Conservation (phyloP, 2,888 invertebrate species). For the Lochmaea capreae region DNA sequence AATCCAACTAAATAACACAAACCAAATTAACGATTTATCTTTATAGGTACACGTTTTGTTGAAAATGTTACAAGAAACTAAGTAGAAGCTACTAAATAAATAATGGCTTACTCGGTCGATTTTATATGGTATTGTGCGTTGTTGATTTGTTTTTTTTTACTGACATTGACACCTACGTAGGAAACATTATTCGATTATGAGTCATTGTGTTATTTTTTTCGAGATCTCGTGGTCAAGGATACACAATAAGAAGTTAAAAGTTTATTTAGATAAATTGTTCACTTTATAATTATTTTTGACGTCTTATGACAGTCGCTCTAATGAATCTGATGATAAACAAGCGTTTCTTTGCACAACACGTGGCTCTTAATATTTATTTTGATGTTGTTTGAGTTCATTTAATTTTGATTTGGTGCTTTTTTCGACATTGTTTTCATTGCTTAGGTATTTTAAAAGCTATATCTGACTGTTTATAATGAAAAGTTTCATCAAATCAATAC, state of each 20-base stretch:
- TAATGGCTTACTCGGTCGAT: neutral
- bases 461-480: no score
- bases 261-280: neutral
- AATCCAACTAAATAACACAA: slow-evolving; percentile 5
- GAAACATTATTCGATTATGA: neutral
- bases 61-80: neutral
- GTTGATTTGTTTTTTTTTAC: neutral
- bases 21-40: slow-evolving; percentile 4
- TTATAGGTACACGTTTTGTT: neutral
- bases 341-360: no score
- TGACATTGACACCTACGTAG: neutral
- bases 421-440: no score
- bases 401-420: no score
- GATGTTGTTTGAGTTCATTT: no score
- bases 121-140: neutral
- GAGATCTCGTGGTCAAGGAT: neutral
- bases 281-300: no score
- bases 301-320: no score
- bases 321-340: no score
- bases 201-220: neutral
- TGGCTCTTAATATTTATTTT: no score
- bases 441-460: no score
- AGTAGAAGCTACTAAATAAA: neutral
- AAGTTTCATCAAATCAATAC: no score
- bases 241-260: neutral